Conservation (phyloP, 1,140 invertebrate species). For the Babylonia areolata region DNA sequence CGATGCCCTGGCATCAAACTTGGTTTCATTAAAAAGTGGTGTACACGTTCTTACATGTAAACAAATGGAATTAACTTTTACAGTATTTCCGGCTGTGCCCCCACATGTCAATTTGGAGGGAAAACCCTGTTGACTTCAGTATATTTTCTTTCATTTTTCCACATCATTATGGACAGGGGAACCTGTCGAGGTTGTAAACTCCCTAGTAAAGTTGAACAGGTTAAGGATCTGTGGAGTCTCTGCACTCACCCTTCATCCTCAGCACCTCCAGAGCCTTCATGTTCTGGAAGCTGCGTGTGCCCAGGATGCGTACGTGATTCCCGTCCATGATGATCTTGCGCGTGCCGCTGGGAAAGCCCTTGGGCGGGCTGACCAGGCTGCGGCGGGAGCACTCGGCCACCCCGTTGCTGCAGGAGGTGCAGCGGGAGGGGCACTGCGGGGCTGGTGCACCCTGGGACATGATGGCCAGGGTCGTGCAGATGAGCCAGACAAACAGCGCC, state of each 20-base stretch:
- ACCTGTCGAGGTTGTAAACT: too few relatives aligned
- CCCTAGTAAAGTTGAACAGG: too few relatives aligned
- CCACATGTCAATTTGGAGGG: too few relatives aligned
- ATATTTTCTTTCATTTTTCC: too few relatives aligned
- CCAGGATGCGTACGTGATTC: slow-evolving; percentile 62
- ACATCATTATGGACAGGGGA: too few relatives aligned
- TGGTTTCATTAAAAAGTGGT: too few relatives aligned
- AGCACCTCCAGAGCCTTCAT: slow-evolving; percentile 58
- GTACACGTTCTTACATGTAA: too few relatives aligned
- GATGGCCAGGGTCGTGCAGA: neutral
- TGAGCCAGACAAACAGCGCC: neutral
- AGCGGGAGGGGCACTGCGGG: slow-evolving; percentile 51
- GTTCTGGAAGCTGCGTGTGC: slow-evolving; percentile 47
- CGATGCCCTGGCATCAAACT: too few relatives aligned
- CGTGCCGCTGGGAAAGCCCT: slow-evolving; percentile 49
- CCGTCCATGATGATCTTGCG: slow-evolving; percentile 56
- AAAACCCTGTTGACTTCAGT: too few relatives aligned
- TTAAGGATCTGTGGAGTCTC: too few relatives aligned
- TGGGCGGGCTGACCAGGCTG: slow-evolving; percentile 57
- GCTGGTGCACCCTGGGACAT: neutral
- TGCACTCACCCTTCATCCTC: slow-evolving; percentile 50
- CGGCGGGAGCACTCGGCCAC: slow-evolving; percentile 54
- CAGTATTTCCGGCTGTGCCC: too few relatives aligned
- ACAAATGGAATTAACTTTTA: too few relatives aligned
- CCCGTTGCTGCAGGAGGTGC: slow-evolving; percentile 53